These are phyloP conservation scores for Epinephelus malabaricus DNA, from an alignment of 2,797 vertebrate genomes.

Conservation along the genomic window DNA sequence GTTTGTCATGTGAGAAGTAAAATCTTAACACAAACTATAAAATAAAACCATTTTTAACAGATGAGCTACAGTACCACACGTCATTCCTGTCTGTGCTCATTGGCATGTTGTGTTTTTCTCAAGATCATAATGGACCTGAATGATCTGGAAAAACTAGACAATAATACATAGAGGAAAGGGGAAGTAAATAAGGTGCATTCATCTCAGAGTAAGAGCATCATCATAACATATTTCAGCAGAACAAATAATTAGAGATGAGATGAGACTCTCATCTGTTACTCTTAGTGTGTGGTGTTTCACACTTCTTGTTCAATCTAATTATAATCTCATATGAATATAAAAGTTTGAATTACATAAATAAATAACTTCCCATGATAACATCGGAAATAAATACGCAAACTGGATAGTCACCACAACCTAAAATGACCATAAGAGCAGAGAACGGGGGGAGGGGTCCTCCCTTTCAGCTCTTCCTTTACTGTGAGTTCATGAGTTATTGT, in stretches of 20 bases:
- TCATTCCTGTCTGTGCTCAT: neutral
- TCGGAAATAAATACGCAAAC: constrained; percentile 58
- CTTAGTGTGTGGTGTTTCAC: neutral
- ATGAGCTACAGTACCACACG: neutral
- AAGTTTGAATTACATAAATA: neutral
- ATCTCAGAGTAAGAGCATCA: neutral
- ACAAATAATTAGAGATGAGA: neutral
- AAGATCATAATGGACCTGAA: neutral
- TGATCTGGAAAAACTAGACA: neutral
- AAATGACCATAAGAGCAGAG: constrained; percentile 9
- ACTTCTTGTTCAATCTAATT: neutral
- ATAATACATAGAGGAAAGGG: neutral
- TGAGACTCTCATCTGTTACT: neutral
- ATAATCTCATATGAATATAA: neutral
- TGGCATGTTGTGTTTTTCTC: neutral
- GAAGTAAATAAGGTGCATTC: neutral
- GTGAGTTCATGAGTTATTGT: constrained; percentile 43
- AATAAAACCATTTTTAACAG: neutral
- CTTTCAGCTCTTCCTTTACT: constrained; percentile 14
- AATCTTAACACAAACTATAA: neutral
- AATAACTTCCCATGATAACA: constrained; percentile 11
- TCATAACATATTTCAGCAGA: neutral
- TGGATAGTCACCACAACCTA: constrained; percentile 62
- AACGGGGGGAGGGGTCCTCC: too few relatives aligned
- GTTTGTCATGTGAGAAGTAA: neutral